Base-by-base conservation (phyloP, 2,113 vertebrate genomes). In the Setophaga kirtlandii region DNA sequence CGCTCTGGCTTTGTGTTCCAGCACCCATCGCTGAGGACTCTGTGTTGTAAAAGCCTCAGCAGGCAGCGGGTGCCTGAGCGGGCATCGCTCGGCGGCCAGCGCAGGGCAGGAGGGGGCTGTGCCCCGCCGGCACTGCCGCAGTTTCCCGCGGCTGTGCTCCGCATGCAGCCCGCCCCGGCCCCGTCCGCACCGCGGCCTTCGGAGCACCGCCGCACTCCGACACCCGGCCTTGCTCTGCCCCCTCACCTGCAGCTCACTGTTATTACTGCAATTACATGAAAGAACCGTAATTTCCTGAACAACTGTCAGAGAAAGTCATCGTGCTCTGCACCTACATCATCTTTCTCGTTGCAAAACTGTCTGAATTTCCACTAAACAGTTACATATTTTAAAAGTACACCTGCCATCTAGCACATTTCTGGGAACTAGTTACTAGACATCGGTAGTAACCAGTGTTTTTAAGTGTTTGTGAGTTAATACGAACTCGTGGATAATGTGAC, bases 361-460 rank as follows among this genome's bases (percentile, higher is more conserved):
- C 64, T 55, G 74, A 73, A 91, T 96, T 97, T 94, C 55, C 68
- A 79, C 42, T 89, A 56, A 91, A 69, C 8, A 63, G n/a, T 65
- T 88, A 77, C 2, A 3, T 46, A 73, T 89, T 18, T 79, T 84
- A 93, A 73, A 93, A 94, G 90, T 67, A 88, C 22, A 93, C 25
- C 65, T 93, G 21, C 35, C 65, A 77, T 78, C 79, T 94, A 89
- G 71, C 49, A 96, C 52, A 24, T 75, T 94, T 13, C 22, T 52
- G 87, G 65, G 77, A 97, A 94, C 31, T 94, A 96, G 87, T 56
- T 62, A 81, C 59, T 76, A 86, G 50, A 47, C 33, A 86, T 71
- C 19, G 83, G 70, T 91, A 89, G 70, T 91, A 87, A 76, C 30
- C 28, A 88, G 21, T 93, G 56, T 76, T 91, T 93, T 53, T 53